Base-by-base conservation (phyloP, 2,888 invertebrate species). In the Pelosia muscerda region DNA sequence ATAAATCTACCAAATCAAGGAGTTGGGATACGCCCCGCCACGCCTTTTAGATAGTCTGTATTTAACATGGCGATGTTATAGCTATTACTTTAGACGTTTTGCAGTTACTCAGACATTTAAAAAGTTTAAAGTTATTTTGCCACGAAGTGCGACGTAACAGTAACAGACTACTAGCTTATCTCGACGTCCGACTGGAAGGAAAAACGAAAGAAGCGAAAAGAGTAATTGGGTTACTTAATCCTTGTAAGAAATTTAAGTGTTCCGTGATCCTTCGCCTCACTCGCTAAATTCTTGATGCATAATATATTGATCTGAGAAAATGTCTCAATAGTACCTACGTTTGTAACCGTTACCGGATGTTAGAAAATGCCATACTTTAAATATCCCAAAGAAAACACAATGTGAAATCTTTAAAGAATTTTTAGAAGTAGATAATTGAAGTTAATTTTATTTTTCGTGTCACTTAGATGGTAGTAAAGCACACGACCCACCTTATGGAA, bases 1-100 rank as follows among this genome's bases (percentile, higher is more conserved):
- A 81, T 81, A 88, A 89, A 87, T 86, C 86, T 84, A 81, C 79
- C 75, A 79, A 81, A 84, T 82, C 76, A 80, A 72, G 74, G 73
- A 81, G 76, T 75, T 68, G 60, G 68, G 78, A 68, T 63, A 76
- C 80, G 73, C 82, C 79, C 72, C 68, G 67, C 75, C 83, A 79
- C 82, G 83, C 81, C 80, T 75, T 74, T 60, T 25, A 63, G 68
- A 77, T 72, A 77, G 64, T 58, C 72, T 66, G 72, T 73, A 77
- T 79, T 77, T 77, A 74, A 79, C 68, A 73, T 68, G 28, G 75
- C 73, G 68, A 66, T 65, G 69, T 77, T 79, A 71, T 77, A 61
- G 61, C 42, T 19, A 75, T 77, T 77, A 74, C 68, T 71, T 62
- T 75, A 65, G 61, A 66, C 66, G 38, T 63, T 81, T 68, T 69